Evolutionary conservation across 2,797 vertebrate genomes (phyloP), one percentile per base, ranked within the genome.

Genomic region (Chromis chromis): DNA sequence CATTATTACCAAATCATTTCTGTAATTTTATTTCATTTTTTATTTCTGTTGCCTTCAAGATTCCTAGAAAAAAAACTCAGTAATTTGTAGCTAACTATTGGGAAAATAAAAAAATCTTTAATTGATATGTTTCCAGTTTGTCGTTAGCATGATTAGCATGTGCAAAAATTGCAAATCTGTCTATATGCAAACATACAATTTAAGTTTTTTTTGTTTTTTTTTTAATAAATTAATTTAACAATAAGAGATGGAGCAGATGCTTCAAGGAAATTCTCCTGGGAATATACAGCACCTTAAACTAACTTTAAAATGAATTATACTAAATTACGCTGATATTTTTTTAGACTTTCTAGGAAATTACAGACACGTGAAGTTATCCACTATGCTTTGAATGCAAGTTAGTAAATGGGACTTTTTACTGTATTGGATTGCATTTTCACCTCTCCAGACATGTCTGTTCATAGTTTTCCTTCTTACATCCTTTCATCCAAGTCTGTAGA

Each of bases 371-470:
- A 19, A 48, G 2, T 42, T 16, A 42, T 16, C 40, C 12, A 21
- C 13, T 25, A n/a, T 27, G 36, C 25, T 12, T 27, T 27, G 5
- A 48, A 1, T 52, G 6, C 31, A 46, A 3, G 24, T 7, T 19
- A 48, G 6, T 27, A 55, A 59, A 7, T n/a, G 4, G 52, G 1
- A 21, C 50, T 31, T 12, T 28, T 28, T 52, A 8, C 60, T 42
- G 33, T 58, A 31, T 25, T 48, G 1, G 21, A 60, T 63, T 46
- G 62, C 22, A 69, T 33, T 74, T 16, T 8, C 36, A 19, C 59
- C 14, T 58, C 21, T 54, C 3, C n/a, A 33, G 14, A 6, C 1
- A 22, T n/a, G n/a, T n/a, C n/a, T n/a, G n/a, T n/a, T n/a, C n/a
- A n/a, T n/a, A n/a, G n/a, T n/a, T n/a, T n/a, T n/a, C n/a, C n/a